Base-by-base conservation (phyloP, 2,888 invertebrate genomes). In the Diarsia rubi region DNA sequence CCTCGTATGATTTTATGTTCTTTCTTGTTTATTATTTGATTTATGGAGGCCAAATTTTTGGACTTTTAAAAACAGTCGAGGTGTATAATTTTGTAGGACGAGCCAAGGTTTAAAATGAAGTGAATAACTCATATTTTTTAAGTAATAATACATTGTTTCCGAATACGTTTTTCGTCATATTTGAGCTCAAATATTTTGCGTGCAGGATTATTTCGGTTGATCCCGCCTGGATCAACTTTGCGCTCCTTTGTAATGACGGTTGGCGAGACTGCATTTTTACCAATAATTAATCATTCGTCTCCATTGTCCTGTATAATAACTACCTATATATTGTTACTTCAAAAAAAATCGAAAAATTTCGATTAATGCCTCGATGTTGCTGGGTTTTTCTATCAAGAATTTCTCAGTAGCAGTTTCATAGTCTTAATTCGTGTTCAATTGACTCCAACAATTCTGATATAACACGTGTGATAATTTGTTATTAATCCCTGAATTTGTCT, bases 11-110 rank as follows among this genome's bases (percentile, higher is more conserved):
- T 83, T 81, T 83, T 84, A 79, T 75, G 82, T 69, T 76, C 69
- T 63, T 73, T 73, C 63, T 81, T 74, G 75, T 82, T 85, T 79
- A 74, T 79, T 74, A 69, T 75, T 78, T 84, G 77, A 85, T 85
- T 78, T 82, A 84, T 69, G 37, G 27, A 45, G 24, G 45, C n/a
- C 31, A 42, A 31, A 68, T 37, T 71, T 73, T 78, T 14, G 54
- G 21, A 57, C 21, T 44, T 45, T 63, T 19, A 21, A 73, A 76
- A 73, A 54, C 67, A 68, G 66, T 27, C 37, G 52, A 16, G 49
- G 47, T 57, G 42, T 79, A 57, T 62, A 76, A 68, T 70, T 83
- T 73, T 69, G 63, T 64, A 31, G 60, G 31, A 70, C 57, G 70
- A 66, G 12, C 37, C 19, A 68, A 27, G 14, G 16, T 47, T 31